Conservation (phyloP, 2,797 vertebrate genomes). For the Fundulus diaphanus region DNA sequence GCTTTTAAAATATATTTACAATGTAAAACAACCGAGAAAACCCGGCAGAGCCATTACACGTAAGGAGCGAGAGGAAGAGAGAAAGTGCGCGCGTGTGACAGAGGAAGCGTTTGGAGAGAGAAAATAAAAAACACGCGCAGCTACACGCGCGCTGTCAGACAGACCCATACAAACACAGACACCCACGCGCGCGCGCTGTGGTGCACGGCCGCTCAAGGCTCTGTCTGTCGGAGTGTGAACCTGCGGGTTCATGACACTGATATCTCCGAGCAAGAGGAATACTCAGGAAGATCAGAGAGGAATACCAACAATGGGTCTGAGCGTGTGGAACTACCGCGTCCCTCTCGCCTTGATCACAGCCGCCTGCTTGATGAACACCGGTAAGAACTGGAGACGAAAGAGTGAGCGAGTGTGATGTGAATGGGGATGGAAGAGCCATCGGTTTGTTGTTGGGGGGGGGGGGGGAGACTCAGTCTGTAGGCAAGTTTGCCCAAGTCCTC, state of each 20-base stretch:
- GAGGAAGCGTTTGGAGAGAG: slow-evolving; percentile 45
- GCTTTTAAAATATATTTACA: slow-evolving; percentile 75
- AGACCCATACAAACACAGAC: slow-evolving; percentile 44
- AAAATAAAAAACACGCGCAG: slow-evolving; percentile 43
- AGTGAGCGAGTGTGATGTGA: slow-evolving; percentile 18
- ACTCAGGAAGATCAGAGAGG: slow-evolving; percentile 58
- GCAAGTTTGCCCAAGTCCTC: slow-evolving; percentile 59
- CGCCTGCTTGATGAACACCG: slow-evolving; percentile 72
- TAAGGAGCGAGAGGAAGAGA: slow-evolving; percentile 7
- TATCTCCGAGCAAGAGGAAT: slow-evolving; percentile 74
- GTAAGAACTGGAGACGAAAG: slow-evolving; percentile 68
- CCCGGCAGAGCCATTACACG: slow-evolving; percentile 52
- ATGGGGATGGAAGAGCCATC: neutral
- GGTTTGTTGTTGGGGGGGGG: no score
- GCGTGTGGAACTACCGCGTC: slow-evolving; percentile 82
- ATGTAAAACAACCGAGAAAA: slow-evolving; percentile 76
- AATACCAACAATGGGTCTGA: slow-evolving; percentile 77
- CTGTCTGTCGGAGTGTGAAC: slow-evolving; percentile 71
- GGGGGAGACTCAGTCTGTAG: neutral
- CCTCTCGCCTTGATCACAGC: slow-evolving; percentile 69
- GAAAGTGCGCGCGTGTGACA: slow-evolving; percentile 49
- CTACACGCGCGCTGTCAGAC: slow-evolving; percentile 1
- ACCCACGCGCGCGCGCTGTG: slow-evolving; percentile 26
- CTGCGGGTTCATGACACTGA: slow-evolving; percentile 77
- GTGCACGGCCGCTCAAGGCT: slow-evolving; percentile 48